Evolutionary conservation across 2,888 invertebrate species (phyloP), one percentile per base, ranked within the genome.

Genomic region (Scelioninae gen. 1): DNA sequence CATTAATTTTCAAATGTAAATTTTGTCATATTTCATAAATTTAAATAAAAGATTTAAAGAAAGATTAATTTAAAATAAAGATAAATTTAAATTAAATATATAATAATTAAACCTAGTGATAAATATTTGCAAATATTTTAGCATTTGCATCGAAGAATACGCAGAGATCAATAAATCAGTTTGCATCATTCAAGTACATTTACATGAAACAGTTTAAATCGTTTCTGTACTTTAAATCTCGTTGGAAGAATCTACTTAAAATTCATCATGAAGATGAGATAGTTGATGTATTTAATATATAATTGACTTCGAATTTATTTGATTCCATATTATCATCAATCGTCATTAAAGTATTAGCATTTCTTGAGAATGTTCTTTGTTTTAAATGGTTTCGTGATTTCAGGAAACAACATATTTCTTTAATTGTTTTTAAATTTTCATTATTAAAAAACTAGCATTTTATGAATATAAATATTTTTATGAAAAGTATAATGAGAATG

Each of bases 121-220:
- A 71, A 51, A 51, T 31, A 60, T 49, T 60, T 71, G 16, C 60
- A 72, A 62, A 43, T 53, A 53, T 49, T 71, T 62, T 72, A 32
- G 43, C 47, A 56, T 38, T 38, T 56, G 43, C 45, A 58, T 10
- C 38, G 16, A 34, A 58, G 69, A 69, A 34, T 49, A 58, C n/a
- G n/a, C 47, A 49, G 63, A 56, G 49, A 74, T 74, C 74, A 74
- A 74, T 74, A 74, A 74, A 74, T 74, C 65, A 65, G 47, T 60
- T 34, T 60, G 45, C 45, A 58, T 60, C 71, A 74, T 55, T 74
- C 43, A 38, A 62, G 72, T 62, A 29, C 53, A 72, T 53, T 72
- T 53, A 62, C 53, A 65, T 65, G 74, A 38, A 74, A 74, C 45
- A 65, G 63, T 56, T 74, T 60, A 60, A 71, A 58, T 63, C 45